These are phyloP conservation scores for Kradibia gibbosae DNA, from an alignment of 1,140 invertebrate genomes.

Conservation along the genomic window DNA sequence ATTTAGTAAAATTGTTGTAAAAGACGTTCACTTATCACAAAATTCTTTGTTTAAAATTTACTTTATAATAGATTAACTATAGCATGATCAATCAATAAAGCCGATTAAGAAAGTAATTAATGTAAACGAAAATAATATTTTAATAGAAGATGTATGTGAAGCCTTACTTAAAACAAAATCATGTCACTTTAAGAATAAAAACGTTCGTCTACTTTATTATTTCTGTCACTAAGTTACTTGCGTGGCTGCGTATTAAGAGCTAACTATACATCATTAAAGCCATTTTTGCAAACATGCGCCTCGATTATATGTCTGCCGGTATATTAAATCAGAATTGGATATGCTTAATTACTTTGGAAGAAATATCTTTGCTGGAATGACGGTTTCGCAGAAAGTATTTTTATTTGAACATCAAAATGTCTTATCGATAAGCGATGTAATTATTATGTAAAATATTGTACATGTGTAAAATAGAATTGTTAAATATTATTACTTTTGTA, in stretches of 20 bases:
- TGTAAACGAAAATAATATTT: neutral
- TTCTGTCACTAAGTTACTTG: slow-evolving; percentile 25
- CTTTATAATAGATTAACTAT: neutral
- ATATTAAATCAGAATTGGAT: neutral
- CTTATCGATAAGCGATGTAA: slow-evolving; percentile 10
- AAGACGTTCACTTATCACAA: neutral
- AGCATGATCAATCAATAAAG: neutral
- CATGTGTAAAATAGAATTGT: slow-evolving; percentile 40
- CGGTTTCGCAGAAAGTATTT: slow-evolving; percentile 1
- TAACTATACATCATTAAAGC: slow-evolving; percentile 15
- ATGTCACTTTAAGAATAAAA: slow-evolving; percentile 23
- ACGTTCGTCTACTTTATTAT: slow-evolving; percentile 4
- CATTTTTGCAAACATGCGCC: slow-evolving; percentile 21
- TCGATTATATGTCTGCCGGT: neutral
- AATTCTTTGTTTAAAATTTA: slow-evolving; percentile 29
- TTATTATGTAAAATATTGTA: slow-evolving; percentile 42
- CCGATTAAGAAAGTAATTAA: slow-evolving; percentile 8
- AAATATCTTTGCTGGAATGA: neutral
- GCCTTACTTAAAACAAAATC: neutral
- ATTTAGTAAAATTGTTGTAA: slow-evolving; percentile 20
- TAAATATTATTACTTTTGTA: slow-evolving; percentile 25
- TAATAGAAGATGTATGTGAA: slow-evolving; percentile 5
- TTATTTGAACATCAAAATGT: neutral
- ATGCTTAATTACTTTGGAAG: slow-evolving; percentile 39
- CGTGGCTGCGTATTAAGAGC: slow-evolving; percentile 7